Percentiles rank a stretch among this genome's conserved stretches.
These are phyloP conservation scores for Anticlea derivata DNA, from an alignment of 2,888 invertebrate genomes.

Conservation along the genomic window DNA sequence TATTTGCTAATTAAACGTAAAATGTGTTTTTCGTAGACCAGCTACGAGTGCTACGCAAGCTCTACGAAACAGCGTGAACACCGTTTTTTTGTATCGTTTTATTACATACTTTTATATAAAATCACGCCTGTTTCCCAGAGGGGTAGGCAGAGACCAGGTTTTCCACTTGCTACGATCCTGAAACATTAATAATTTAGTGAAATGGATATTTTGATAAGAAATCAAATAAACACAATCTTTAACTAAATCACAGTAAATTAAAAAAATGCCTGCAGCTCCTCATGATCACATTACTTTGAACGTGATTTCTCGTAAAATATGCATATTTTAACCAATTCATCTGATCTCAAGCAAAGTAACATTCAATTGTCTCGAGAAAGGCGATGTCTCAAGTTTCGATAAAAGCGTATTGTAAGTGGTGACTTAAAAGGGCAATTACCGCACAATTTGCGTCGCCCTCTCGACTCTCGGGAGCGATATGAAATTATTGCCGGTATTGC, in stretches of 20 bases:
- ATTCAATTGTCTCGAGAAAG: constrained; percentile 39
- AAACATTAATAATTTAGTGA: no score
- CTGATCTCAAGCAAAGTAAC: constrained; percentile 13
- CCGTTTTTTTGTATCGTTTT: background rate
- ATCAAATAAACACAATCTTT: no score
- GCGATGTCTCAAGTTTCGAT: constrained; percentile 46
- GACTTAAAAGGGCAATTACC: constrained; percentile 79
- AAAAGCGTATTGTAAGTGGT: constrained; percentile 63
- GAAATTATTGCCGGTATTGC: constrained; percentile 68
- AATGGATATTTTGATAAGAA: no score
- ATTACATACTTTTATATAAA: background rate
- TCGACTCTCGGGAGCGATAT: constrained; percentile 51
- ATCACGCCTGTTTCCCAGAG: no score
- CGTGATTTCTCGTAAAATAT: background rate
- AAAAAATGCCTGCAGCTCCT: no score
- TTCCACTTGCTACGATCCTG: no score
- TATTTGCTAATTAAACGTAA: no score
- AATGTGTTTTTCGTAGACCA: constrained; percentile 17
- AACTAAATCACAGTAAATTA: no score
- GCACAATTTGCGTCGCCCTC: constrained; percentile 69
- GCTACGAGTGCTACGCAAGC: constrained; percentile 22
- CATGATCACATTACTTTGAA: background rate
- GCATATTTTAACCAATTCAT: constrained; percentile 1
- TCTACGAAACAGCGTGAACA: constrained; percentile 14
- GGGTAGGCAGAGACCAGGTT: no score